These are phyloP conservation scores for Umimayanthus chanpuru DNA, from an alignment of 92 coral and sea anemone genomes.

Conservation along the genomic window DNA sequence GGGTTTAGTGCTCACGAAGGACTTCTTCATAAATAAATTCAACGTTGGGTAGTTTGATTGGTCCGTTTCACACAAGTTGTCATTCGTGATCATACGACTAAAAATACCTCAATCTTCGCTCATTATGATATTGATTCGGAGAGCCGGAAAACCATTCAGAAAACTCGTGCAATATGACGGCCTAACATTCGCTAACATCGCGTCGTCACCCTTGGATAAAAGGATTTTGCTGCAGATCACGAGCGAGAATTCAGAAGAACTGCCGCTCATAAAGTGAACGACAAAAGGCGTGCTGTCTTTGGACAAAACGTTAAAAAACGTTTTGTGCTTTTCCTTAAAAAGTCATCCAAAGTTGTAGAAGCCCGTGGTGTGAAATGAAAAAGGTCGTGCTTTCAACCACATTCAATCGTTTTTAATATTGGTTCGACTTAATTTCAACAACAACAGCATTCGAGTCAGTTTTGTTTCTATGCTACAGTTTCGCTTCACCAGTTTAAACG, in stretches of 20 bases:
- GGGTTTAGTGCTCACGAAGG: conserved; percentile 35
- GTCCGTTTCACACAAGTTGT: conserved; percentile 10
- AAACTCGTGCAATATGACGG: conserved; percentile 38
- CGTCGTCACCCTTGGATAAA: conserved; percentile 5
- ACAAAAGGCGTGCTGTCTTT: neutral
- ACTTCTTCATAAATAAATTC: neutral
- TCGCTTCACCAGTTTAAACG: conserved; percentile 14
- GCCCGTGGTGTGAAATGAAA: conserved; percentile 15
- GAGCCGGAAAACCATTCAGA: conserved; percentile 37
- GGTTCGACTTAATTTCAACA: conserved; percentile 40
- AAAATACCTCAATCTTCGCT: conserved; percentile 39
- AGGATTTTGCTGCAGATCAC: neutral
- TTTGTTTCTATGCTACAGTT: conserved; percentile 43
- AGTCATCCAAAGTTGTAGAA: conserved; percentile 1
- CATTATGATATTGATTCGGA: conserved; percentile 43
- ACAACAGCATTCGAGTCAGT: conserved; percentile 27
- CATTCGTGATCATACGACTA: conserved; percentile 36
- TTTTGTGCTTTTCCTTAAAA: neutral
- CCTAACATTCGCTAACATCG: conserved; percentile 5
- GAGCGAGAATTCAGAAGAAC: neutral
- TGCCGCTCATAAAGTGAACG: neutral
- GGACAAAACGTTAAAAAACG: neutral
- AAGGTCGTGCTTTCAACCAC: conserved; percentile 14
- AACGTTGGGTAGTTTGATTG: neutral
- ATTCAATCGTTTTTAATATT: conserved; percentile 27